Evolutionary conservation across 2,797 vertebrate genomes (phyloP).

Genomic region (Pipistrellus pipistrellus): DNA sequence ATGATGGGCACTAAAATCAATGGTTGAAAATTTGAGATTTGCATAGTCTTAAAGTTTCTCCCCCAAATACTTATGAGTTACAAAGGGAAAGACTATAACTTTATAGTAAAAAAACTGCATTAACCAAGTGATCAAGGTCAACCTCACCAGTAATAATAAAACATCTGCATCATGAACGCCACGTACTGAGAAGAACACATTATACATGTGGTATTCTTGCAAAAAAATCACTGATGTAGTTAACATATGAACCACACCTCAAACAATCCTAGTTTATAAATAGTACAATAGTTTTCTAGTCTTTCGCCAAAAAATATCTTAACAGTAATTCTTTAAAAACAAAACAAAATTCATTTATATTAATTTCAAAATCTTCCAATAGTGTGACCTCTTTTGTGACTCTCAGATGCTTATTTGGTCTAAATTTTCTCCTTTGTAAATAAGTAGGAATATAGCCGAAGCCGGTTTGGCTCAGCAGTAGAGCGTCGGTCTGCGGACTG

Average conservation of each 20-base stretch:
- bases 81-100: too few species aligned
- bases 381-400: background rate
- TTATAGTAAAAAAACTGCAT: too few species aligned
- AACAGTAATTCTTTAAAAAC: background rate
- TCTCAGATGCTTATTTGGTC: background rate
- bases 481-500: too few species aligned
- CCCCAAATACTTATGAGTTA: too few species aligned
- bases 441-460: background rate
- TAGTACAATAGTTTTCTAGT: background rate
- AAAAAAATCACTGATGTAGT: background rate
- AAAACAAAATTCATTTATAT: background rate
- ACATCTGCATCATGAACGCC: too few species aligned
- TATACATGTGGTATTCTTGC: too few species aligned
- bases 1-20: background rate
- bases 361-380: constrained; percentile 27
- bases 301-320: background rate
- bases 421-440: background rate
- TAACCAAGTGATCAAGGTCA: too few species aligned
- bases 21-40: background rate
- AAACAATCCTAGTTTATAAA: background rate
- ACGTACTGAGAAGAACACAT: too few species aligned
- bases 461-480: too few species aligned
- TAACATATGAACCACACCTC: background rate
- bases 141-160: too few species aligned
- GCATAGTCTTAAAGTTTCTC: too few species aligned